These are phyloP conservation scores for Albula goreensis DNA, from an alignment of 2,113 vertebrate species.

Conservation along the genomic window DNA sequence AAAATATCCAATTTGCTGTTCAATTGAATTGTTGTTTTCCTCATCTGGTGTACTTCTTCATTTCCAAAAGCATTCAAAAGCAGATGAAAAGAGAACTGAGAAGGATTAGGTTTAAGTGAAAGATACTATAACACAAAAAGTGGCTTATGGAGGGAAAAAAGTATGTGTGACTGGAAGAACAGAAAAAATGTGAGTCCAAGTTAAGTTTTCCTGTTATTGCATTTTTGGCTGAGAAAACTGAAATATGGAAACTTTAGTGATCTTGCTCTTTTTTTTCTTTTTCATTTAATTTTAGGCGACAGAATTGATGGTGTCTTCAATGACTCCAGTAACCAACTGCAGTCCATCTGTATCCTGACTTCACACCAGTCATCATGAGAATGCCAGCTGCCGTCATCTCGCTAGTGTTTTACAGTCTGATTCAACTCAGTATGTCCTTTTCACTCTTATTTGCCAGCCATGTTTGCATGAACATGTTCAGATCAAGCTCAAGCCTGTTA, in stretches of 20 bases:
- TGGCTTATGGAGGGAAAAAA: background rate
- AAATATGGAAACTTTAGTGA: no score
- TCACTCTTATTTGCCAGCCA: background rate
- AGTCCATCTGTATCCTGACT: background rate
- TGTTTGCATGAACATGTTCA: background rate
- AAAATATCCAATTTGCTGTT: background rate
- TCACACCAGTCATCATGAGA: constrained; percentile 5
- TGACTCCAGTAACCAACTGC: background rate
- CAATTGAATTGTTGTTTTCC: background rate
- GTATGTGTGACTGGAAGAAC: background rate
- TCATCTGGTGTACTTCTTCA: background rate
- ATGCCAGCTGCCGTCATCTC: background rate
- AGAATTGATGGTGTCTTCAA: constrained; percentile 6
- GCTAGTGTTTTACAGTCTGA: constrained; percentile 13
- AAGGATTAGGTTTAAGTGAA: background rate
- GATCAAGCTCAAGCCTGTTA: background rate
- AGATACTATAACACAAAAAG: background rate
- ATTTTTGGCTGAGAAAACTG: no score
- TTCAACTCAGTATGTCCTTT: constrained; percentile 28
- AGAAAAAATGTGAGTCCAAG: background rate
- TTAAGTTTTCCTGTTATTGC: no score
- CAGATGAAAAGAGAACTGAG: constrained; percentile 2
- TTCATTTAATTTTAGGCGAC: background rate
- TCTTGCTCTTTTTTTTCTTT: background rate
- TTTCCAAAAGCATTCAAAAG: background rate